A percentile compares a stretch with the other conserved stretches of the same genome.
Conservation (phyloP, 2,888 invertebrate species). For the Argyresthia albistria region DNA sequence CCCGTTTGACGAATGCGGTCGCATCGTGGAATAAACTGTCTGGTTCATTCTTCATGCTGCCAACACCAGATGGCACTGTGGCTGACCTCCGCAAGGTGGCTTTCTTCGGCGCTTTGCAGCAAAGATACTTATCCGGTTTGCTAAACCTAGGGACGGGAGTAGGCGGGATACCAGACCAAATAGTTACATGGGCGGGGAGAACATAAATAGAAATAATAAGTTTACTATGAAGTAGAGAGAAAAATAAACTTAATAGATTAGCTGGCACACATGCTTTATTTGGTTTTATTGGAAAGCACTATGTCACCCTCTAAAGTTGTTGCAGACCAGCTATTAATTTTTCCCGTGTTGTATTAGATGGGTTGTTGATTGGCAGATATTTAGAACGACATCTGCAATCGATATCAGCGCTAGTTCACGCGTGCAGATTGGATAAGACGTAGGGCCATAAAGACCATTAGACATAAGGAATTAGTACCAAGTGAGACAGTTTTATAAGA, state of each 20-base stretch:
- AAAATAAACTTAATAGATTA: constrained; percentile 12
- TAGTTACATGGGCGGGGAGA: constrained; percentile 25
- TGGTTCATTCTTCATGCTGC: constrained; percentile 45
- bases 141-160: constrained; percentile 52
- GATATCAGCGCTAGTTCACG: too few species aligned
- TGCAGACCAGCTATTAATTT: too few species aligned
- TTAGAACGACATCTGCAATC: too few species aligned
- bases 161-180: neutral
- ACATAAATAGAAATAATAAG: constrained; percentile 41
- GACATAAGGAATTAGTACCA: too few species aligned
- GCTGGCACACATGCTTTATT: neutral
- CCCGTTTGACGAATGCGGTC: constrained; percentile 62
- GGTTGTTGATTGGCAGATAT: too few species aligned
- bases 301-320: too few species aligned
- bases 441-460: too few species aligned
- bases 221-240: constrained; percentile 27
- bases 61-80: constrained; percentile 54
- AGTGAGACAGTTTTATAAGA: too few species aligned
- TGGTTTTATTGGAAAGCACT: too few species aligned
- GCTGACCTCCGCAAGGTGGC: constrained; percentile 51
- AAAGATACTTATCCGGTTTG: constrained; percentile 67
- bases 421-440: too few species aligned
- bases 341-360: too few species aligned
- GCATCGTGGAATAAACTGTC: constrained; percentile 64
- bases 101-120: constrained; percentile 36